phyloP scores from a whole-genome alignment of 2,888 invertebrate genomes.

The Macrosoma leucophasiata region DNA sequence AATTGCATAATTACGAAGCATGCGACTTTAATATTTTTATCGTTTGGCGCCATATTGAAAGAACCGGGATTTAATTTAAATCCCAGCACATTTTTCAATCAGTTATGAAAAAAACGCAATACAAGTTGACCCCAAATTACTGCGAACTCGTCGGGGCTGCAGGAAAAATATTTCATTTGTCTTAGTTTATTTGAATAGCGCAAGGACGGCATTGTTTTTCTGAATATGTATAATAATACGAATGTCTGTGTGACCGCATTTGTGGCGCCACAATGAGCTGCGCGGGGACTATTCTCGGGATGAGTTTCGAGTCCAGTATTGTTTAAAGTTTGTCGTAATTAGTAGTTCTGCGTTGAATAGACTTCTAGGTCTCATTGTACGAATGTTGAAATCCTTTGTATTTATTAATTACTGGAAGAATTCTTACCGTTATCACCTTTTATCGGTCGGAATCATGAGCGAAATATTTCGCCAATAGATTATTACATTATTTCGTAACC shows the following conservation, averaged over 20 bases:
- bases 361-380: slow-evolving; percentile 64
- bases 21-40: too few relatives aligned
- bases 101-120: slow-evolving; percentile 4
- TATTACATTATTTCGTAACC: too few relatives aligned
- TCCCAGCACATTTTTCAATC: not conserved
- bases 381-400: slow-evolving; percentile 29
- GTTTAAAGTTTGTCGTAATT: slow-evolving; percentile 75
- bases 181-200: slow-evolving; percentile 62
- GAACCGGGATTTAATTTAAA: too few relatives aligned
- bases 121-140: slow-evolving; percentile 33
- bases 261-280: slow-evolving; percentile 63
- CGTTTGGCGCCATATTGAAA: too few relatives aligned
- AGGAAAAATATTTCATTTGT: slow-evolving; percentile 58
- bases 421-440: too few relatives aligned
- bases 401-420: too few relatives aligned
- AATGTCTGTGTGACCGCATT: slow-evolving; percentile 69
- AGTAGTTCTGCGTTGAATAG: slow-evolving; percentile 68
- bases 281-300: slow-evolving; percentile 63
- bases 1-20: too few relatives aligned
- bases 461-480: too few relatives aligned
- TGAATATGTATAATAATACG: slow-evolving; percentile 67
- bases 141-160: slow-evolving; percentile 30
- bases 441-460: too few relatives aligned
- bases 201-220: slow-evolving; percentile 67
- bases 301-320: slow-evolving; percentile 73